A percentile compares a stretch with the other conserved stretches of the same genome.
Evolutionary conservation across 1,140 invertebrate genomes (phyloP).

Genomic region (Chymomyza costata): DNA sequence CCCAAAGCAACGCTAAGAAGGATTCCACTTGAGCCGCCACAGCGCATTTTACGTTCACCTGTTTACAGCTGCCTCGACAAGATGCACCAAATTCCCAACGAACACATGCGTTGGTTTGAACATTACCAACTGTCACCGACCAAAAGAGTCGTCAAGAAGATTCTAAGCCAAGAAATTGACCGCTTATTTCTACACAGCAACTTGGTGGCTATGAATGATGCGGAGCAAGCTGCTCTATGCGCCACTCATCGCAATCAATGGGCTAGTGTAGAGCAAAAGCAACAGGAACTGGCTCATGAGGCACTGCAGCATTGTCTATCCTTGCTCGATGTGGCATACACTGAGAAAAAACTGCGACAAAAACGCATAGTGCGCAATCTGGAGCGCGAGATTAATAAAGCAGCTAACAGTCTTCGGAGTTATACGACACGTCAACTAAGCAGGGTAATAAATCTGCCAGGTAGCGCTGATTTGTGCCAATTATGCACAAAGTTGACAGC

Average conservation of each 20-base stretch:
- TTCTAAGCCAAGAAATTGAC: conserved; percentile 14
- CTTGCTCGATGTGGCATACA: not conserved
- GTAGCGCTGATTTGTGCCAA: too few species aligned
- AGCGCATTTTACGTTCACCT: conserved; percentile 8
- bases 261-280: not conserved
- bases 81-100: conserved; percentile 17
- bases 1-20: too few species aligned
- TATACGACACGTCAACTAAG: too few species aligned
- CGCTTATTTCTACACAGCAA: conserved; percentile 1
- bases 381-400: conserved; percentile 40
- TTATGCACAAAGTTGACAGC: too few species aligned
- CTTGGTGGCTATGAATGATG: not conserved
- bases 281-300: not conserved
- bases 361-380: conserved; percentile 17
- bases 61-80: conserved; percentile 9
- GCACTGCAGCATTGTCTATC: conserved; percentile 2
- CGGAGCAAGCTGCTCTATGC: not conserved
- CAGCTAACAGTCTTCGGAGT: too few species aligned
- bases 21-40: too few species aligned
- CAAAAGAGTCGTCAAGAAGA: conserved; percentile 16
- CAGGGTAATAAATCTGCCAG: too few species aligned
- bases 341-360: not conserved
- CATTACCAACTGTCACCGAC: conserved; percentile 20
- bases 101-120: conserved; percentile 23
- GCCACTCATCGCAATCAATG: conserved; percentile 3